Evolutionary conservation across 2,797 vertebrate genomes (phyloP).

Genomic region (Sebastolobus altivelis): DNA sequence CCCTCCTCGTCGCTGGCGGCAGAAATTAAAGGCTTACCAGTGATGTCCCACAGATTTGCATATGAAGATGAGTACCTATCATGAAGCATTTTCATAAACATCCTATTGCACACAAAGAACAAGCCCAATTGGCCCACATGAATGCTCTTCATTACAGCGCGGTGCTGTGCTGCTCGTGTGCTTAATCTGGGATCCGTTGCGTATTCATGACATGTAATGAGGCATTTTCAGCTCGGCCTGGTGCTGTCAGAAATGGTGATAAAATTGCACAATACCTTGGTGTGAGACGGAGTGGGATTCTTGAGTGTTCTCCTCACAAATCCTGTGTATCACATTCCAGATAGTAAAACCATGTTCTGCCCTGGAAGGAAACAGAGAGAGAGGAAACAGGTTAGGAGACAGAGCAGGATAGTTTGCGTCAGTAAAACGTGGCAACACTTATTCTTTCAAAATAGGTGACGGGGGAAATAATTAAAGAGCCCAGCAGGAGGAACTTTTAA

Average conservation of each 20-base stretch:
- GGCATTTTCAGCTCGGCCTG: conserved; percentile 21
- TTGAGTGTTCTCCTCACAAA: conserved; percentile 58
- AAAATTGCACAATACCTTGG: conserved; percentile 59
- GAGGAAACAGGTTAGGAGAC: conserved; percentile 48
- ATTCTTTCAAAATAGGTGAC: conserved; percentile 26
- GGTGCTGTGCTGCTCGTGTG: conserved; percentile 7
- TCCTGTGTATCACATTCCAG: conserved; percentile 76
- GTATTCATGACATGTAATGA: conserved; percentile 60
- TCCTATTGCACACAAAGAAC: conserved; percentile 61
- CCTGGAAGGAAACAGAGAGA: conserved; percentile 62
- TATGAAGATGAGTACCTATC: conserved; percentile 74
- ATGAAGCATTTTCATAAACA: conserved; percentile 72
- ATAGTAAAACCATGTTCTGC: conserved; percentile 58
- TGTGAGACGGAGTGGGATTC: conserved; percentile 29
- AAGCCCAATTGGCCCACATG: conserved; percentile 67
- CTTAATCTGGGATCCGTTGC: conserved; percentile 51
- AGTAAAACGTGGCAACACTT: conserved; percentile 3
- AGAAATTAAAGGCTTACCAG: conserved; percentile 65
- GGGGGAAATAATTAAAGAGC: conserved; percentile 38
- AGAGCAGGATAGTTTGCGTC: background rate
- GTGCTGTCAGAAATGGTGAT: background rate
- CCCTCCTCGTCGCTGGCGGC: conserved; percentile 28
- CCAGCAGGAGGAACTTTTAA: conserved; percentile 31
- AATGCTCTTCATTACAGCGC: conserved; percentile 68
- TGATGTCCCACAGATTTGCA: conserved; percentile 75